Percentiles rank a stretch among this genome's conserved stretches.
phyloP scores from a whole-genome alignment of 2,888 invertebrate species.

The Drosophila macrothrix region DNA sequence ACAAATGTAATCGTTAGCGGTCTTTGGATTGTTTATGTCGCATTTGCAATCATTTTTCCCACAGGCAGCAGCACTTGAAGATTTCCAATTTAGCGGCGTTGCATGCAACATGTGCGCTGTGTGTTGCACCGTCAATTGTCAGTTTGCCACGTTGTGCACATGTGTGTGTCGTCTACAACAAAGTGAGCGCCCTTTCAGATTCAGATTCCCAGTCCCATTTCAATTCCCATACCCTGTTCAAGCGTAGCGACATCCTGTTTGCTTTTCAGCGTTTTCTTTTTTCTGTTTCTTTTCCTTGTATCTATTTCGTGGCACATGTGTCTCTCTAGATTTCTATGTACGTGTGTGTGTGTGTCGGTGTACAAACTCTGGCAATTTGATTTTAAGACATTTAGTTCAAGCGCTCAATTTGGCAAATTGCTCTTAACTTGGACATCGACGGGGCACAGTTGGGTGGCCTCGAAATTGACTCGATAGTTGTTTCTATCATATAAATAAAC shows the following conservation, averaged over 20 bases:
- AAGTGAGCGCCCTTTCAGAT: constrained; percentile 41
- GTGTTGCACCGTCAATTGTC: constrained; percentile 41
- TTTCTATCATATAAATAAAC: constrained; percentile 28
- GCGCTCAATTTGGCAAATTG: constrained; percentile 55
- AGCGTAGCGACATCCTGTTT: constrained; percentile 78
- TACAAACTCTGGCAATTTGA: constrained; percentile 41
- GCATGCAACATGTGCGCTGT: constrained; percentile 26
- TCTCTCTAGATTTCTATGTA: constrained; percentile 21
- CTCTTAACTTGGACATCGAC: constrained; percentile 64
- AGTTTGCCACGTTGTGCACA: constrained; percentile 69
- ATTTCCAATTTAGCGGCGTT: constrained; percentile 28
- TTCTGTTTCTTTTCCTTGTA: constrained; percentile 23
- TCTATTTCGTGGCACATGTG: constrained; percentile 57
- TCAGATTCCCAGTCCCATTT: constrained; percentile 13
- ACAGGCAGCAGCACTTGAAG: constrained; percentile 47
- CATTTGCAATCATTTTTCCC: constrained; percentile 47
- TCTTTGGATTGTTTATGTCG: constrained; percentile 35
- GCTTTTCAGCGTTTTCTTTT: constrained; percentile 55
- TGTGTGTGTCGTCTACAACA: constrained; percentile 50
- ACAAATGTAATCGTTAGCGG: constrained; percentile 19
- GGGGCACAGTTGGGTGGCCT: constrained; percentile 16
- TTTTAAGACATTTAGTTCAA: constrained; percentile 30
- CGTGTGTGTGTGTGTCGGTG: constrained; percentile 3
- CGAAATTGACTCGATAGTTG: constrained; percentile 50
- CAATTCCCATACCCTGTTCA: constrained; percentile 42